Percentiles rank a stretch among this genome's conserved stretches.
These are phyloP conservation scores for Aspidiotus destructor DNA, from an alignment of 2,888 invertebrate genomes.

Conservation along the genomic window DNA sequence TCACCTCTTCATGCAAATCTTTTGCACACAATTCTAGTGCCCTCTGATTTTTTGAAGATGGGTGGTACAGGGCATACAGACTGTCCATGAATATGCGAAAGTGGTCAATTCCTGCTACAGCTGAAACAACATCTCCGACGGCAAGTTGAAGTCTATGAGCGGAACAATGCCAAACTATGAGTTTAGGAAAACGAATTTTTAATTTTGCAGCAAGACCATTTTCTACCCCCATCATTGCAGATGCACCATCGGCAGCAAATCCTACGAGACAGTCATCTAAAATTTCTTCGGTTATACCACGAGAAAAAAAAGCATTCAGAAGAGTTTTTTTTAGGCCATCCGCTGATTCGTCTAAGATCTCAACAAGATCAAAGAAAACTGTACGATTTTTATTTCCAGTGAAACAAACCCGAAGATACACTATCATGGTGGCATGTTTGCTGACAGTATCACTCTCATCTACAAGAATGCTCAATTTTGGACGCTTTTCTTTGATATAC, in stretches of 20 bases:
- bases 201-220: not conserved
- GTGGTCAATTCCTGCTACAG: constrained; percentile 34
- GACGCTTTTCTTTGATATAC: not conserved
- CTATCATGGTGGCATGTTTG: not conserved
- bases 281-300: not conserved
- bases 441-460: not conserved
- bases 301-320: not conserved
- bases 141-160: constrained; percentile 34
- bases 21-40: constrained; percentile 30
- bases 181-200: constrained; percentile 22
- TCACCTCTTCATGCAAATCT: constrained; percentile 29
- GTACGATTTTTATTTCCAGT: not conserved
- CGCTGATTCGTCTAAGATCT: not conserved
- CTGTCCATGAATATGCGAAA: constrained; percentile 35
- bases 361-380: not conserved
- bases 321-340: not conserved
- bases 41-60: constrained; percentile 34
- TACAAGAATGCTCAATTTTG: not conserved
- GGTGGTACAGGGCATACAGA: constrained; percentile 33
- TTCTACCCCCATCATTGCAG: not conserved
- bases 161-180: constrained; percentile 35
- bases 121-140: constrained; percentile 33
- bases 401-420: not conserved
- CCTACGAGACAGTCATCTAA: not conserved
- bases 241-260: not conserved